Evolutionary conservation across 2,797 vertebrate genomes (phyloP).

Genomic region (Anniella stebbinsi): DNA sequence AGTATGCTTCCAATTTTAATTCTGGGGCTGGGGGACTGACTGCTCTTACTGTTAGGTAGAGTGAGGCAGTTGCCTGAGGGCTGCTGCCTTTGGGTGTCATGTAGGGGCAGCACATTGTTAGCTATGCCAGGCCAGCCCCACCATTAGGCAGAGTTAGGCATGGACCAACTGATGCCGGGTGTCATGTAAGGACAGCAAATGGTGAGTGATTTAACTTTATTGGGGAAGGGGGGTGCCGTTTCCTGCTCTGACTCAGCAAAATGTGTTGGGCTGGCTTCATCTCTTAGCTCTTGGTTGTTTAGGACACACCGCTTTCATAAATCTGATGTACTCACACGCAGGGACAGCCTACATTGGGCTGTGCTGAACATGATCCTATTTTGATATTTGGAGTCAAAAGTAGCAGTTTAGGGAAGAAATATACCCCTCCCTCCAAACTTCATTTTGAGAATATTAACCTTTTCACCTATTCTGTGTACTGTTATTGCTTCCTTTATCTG

Average conservation of each 20-base stretch:
- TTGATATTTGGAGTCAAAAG: not conserved
- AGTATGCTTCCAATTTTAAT: not conserved
- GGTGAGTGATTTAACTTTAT: not conserved
- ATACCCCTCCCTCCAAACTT: not conserved
- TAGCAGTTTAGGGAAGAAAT: not conserved
- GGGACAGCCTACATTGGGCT: not conserved
- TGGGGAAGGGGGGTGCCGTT: not conserved
- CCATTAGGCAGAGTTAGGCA: not conserved
- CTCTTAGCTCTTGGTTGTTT: not conserved
- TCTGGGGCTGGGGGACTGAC: too few species aligned
- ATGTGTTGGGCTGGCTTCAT: too few species aligned
- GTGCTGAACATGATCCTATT: not conserved
- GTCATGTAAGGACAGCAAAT: not conserved
- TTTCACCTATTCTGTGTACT: not conserved
- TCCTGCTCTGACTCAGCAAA: not conserved
- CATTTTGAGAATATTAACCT: not conserved
- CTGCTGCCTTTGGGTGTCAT: too few species aligned
- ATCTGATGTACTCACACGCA: not conserved
- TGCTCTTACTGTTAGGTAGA: too few species aligned
- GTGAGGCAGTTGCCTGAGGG: too few species aligned
- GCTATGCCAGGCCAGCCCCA: not conserved
- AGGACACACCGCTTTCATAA: not conserved
- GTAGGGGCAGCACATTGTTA: too few species aligned
- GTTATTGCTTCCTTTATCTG: not conserved
- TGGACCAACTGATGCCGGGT: not conserved